A percentile compares a stretch with the other conserved stretches of the same genome.
phyloP scores from a whole-genome alignment of 1,140 invertebrate genomes.

The Drosophila navojoa region DNA sequence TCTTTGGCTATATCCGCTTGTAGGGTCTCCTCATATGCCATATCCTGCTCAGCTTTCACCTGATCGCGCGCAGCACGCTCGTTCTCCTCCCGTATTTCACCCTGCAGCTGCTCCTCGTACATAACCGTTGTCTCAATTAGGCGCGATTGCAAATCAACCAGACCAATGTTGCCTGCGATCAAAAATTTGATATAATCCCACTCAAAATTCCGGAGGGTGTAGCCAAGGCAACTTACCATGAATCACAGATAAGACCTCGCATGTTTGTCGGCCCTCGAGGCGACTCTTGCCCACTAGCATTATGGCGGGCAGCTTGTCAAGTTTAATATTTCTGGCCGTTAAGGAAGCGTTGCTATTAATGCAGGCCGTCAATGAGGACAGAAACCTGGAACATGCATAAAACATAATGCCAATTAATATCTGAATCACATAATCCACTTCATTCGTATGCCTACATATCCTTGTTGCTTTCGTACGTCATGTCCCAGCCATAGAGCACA shows the following conservation, averaged over 20 bases:
- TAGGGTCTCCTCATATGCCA: slow-evolving; percentile 95
- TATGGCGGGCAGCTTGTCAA: slow-evolving; percentile 93
- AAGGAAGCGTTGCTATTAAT: slow-evolving; percentile 87
- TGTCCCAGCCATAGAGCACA: slow-evolving; percentile 97
- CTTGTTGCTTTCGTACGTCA: slow-evolving; percentile 94
- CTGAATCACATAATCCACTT: background rate
- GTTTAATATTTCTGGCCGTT: slow-evolving; percentile 92
- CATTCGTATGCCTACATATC: slow-evolving; percentile 86
- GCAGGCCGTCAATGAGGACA: slow-evolving; percentile 87
- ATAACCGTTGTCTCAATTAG: slow-evolving; percentile 94
- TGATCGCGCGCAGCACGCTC: slow-evolving; percentile 93
- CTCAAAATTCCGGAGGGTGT: no score
- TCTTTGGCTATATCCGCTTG: slow-evolving; percentile 96
- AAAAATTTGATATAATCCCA: background rate
- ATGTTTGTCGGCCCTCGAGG: slow-evolving; percentile 90
- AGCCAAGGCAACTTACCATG: slow-evolving; percentile 57
- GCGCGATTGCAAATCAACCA: slow-evolving; percentile 93
- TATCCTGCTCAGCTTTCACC: slow-evolving; percentile 96
- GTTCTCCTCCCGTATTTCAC: slow-evolving; percentile 93
- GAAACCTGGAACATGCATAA: slow-evolving; percentile 85
- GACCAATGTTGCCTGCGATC: slow-evolving; percentile 88
- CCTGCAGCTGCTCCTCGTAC: slow-evolving; percentile 91
- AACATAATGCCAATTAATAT: background rate
- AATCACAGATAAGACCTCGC: slow-evolving; percentile 92
- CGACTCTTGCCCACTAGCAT: slow-evolving; percentile 94